Conservation (phyloP, 2,113 vertebrate genomes). For the Pampusana beccarii region DNA sequence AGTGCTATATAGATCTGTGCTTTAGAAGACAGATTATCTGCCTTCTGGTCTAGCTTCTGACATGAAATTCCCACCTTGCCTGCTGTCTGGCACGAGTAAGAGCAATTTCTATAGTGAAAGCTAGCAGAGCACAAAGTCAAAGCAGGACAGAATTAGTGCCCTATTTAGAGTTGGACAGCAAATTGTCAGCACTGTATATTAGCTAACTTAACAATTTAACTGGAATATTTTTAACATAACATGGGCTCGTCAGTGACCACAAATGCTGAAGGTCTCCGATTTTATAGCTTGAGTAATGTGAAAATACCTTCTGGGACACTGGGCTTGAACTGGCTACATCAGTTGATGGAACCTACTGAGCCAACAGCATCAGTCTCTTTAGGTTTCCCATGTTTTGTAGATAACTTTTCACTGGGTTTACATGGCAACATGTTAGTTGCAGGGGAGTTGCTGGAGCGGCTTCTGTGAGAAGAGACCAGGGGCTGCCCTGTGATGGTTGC, state of each 20-base stretch:
- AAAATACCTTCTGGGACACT: not conserved
- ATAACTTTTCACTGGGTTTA: not conserved
- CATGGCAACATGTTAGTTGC: not conserved
- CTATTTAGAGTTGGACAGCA: not conserved
- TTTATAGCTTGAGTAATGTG: not conserved
- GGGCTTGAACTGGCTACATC: no score
- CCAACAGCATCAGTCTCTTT: not conserved
- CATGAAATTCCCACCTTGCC: not conserved
- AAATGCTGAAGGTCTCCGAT: not conserved
- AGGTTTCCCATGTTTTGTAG: not conserved
- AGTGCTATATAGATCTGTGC: not conserved
- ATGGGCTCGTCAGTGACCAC: not conserved
- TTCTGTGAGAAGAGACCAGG: not conserved
- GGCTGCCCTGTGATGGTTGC: not conserved
- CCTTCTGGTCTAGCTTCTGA: not conserved
- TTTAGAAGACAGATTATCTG: not conserved
- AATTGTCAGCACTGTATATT: not conserved
- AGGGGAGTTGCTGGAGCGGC: not conserved
- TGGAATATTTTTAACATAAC: not conserved
- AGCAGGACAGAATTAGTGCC: not conserved
- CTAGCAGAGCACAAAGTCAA: not conserved
- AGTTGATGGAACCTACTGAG: not conserved
- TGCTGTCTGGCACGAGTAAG: not conserved
- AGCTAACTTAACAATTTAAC: not conserved
- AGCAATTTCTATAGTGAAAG: not conserved